A percentile compares a stretch with the other conserved stretches of the same genome.
These are phyloP conservation scores for Empis livida DNA, from an alignment of 2,888 invertebrate species.

Conservation along the genomic window DNA sequence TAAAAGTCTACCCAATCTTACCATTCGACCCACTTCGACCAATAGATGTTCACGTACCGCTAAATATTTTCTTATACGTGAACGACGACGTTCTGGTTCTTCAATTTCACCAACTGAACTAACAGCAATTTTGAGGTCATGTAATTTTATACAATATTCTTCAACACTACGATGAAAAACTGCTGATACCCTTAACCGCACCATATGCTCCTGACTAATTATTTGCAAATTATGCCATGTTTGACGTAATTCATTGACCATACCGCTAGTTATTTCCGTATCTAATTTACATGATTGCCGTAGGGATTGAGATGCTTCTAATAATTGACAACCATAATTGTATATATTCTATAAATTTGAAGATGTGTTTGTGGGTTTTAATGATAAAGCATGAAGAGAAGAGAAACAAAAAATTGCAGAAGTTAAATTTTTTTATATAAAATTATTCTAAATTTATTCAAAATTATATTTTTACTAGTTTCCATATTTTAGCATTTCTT, in stretches of 20 bases:
- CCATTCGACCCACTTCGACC: constrained; percentile 58
- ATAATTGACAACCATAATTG: constrained; percentile 66
- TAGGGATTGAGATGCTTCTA: constrained; percentile 59
- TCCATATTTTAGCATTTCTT: too few relatives aligned
- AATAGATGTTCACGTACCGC: constrained; percentile 48
- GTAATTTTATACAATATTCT: constrained; percentile 49
- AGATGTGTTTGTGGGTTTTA: too few relatives aligned
- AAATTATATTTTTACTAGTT: too few relatives aligned
- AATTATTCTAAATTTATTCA: too few relatives aligned
- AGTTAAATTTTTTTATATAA: too few relatives aligned
- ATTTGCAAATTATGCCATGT: constrained; percentile 57
- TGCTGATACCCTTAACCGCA: constrained; percentile 57
- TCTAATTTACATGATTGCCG: constrained; percentile 57
- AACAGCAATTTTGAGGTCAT: constrained; percentile 46
- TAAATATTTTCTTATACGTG: constrained; percentile 42
- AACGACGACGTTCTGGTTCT: constrained; percentile 35
- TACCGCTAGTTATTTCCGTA: constrained; percentile 41
- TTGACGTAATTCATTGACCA: constrained; percentile 45
- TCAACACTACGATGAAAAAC: constrained; percentile 59
- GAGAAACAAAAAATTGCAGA: constrained; percentile 1
- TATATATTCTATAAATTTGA: constrained; percentile 54
- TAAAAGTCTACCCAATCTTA: constrained; percentile 52
- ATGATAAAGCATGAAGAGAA: constrained; percentile 3
- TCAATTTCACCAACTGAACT: constrained; percentile 35
- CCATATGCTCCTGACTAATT: constrained; percentile 63